Evolutionary conservation across 2,113 vertebrate genomes (phyloP).

Genomic region (Piliocolobus tephrosceles): DNA sequence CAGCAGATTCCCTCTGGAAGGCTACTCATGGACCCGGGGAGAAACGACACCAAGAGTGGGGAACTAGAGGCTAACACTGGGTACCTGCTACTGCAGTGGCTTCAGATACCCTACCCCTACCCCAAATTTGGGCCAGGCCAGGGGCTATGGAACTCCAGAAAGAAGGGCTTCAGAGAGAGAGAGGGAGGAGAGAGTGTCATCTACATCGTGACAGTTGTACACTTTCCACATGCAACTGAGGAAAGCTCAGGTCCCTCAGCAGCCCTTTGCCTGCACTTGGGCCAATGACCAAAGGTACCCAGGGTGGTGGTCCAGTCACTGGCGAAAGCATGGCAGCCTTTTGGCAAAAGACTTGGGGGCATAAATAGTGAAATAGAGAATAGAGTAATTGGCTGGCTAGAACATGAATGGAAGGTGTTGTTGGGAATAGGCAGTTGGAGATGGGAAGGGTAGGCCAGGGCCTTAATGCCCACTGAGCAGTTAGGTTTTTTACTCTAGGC

Average conservation of each 20-base stretch:
- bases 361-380: not conserved
- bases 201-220: not conserved
- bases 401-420: not conserved
- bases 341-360: not conserved
- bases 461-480: not conserved
- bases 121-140: not conserved
- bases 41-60: accelerated
- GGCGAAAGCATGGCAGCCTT: not conserved
- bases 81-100: not conserved
- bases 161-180: not conserved
- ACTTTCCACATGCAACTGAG: not conserved
- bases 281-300: not conserved
- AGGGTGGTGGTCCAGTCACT: not conserved
- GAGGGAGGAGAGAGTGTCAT: not conserved
- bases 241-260: not conserved
- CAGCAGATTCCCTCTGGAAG: not conserved
- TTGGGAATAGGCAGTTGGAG: not conserved
- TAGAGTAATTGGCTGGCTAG: not conserved
- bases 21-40: accelerated
- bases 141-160: not conserved
- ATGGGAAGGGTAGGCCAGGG: not conserved
- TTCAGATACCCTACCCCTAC: not conserved
- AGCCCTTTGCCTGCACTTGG: not conserved
- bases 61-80: not conserved
- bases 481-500: not conserved